Base-by-base conservation (phyloP, 2,797 vertebrate species). In the Hirundo rustica region DNA sequence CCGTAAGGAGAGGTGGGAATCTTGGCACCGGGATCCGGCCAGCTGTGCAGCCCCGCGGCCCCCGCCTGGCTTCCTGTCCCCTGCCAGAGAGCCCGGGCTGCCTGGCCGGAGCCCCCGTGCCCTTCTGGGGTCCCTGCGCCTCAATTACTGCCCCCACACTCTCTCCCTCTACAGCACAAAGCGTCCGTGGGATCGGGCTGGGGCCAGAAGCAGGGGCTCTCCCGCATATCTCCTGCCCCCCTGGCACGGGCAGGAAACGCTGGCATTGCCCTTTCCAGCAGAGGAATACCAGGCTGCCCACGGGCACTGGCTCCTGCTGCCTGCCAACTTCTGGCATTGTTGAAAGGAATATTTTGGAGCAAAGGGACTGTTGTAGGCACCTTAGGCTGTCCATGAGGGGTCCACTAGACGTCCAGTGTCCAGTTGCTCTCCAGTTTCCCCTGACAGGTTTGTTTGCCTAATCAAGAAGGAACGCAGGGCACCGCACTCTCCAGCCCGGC, bases 1-100 rank as follows among this genome's bases (percentile, higher is more conserved):
- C 93, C 72, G 92, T 96, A 96, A 95, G 88, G 60, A 89, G 57
- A 95, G 96, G 96, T 96, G 96, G 96, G 96, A 96, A 95, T 91
- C 90, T 91, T 94, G 88, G 90, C 95, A 91, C 95, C 2, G 1
- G 55, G 78, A 82, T 72, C 82, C 3, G 36, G 75, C 93, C 96
- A 95, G 96, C 93, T 96, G 95, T 30, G 27, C 51, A 73, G 92
- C 75, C 78, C 74, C 5, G 3, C 13, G 6, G 73, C 73, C 80
- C 53, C 91, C 65, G 4, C 80, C 89, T 5, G 17, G 66, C 84
- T 92, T 93, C 92, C 95, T 92, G 95, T 78, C 64, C 90, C 45
- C 78, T 40, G 36, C 53, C 81, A 67, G 67, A 67, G 67, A 61
- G 60, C 15, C 38, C 34, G 58, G 48, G 66, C 50, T 10, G 19